Evolutionary conservation across 2,113 vertebrate genomes (phyloP), one percentile per base, ranked within the genome.

Genomic region (Psittacula cyanocephala): DNA sequence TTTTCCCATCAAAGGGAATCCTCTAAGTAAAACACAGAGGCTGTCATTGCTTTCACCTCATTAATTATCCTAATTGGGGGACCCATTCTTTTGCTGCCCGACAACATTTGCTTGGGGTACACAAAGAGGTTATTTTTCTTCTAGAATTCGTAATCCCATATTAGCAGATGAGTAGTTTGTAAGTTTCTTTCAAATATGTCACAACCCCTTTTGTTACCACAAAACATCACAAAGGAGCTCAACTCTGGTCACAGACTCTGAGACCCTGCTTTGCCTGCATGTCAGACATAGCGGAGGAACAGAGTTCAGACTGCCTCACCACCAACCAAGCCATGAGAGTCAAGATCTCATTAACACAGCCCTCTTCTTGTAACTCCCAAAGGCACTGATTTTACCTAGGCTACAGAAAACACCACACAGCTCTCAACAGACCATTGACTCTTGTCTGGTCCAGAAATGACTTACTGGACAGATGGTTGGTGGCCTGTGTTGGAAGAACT

Each of bases 391-490:
- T 75, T 53, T 13, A 68, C 22, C 12, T 15, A 41, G 25, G 59
- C 63, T n/a, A 43, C 11, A n/a, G 88, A 74, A 89, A 53, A 12
- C 31, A 81, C 64, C 31, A 41, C 7, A 39, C 37, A 55, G 67
- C 41, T 67, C 53, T 52, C 8, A 28, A 50, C 33, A 76, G 52
- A 71, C 22, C 4, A 1, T 16, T 28, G 63, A 33, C 33, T 52
- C 65, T 24, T 23, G 11, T 25, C 24, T 29, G 31, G 78, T 55
- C 17, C n/a, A 46, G 28, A 19, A 81, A 63, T 39, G 1, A 98
- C 98, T 98, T 98, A 99, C 99, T 99, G 53, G 99, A 98, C 77
- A 99, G 98, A 82, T 98, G 98, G 93, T 65, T 99, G 65, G 98
- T 93, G 47, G 97, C 89, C 87, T 97, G 97, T 20, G 98, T 59